Conservation (phyloP, 2,888 invertebrate species). For the Odontocerum albicorne region DNA sequence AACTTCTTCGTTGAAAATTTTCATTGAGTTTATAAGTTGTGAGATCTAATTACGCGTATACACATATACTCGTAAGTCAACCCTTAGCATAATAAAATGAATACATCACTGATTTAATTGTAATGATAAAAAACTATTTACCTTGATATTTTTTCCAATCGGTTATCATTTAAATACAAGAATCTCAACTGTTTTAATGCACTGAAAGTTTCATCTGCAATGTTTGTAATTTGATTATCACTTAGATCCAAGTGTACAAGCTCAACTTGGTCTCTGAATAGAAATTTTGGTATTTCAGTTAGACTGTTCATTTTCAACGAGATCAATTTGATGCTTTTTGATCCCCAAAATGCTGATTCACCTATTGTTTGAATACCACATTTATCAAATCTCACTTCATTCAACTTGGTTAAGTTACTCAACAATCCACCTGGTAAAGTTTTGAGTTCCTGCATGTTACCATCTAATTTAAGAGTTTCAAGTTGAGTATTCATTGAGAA, state of each 20-base stretch:
- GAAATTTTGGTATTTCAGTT: slow-evolving; percentile 56
- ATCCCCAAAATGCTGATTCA: slow-evolving; percentile 63
- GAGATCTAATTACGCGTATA: too few relatives aligned
- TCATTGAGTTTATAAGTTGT: too few relatives aligned
- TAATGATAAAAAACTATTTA: slow-evolving; percentile 45
- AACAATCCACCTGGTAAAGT: slow-evolving; percentile 62
- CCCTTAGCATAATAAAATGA: too few relatives aligned
- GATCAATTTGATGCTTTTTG: slow-evolving; percentile 59
- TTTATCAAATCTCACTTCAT: slow-evolving; percentile 58
- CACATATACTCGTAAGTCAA: too few relatives aligned
- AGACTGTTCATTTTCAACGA: slow-evolving; percentile 63
- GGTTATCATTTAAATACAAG: slow-evolving; percentile 68
- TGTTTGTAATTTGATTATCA: slow-evolving; percentile 60
- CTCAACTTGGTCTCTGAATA: slow-evolving; percentile 65
- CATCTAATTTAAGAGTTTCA: slow-evolving; percentile 55
- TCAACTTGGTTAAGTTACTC: slow-evolving; percentile 59
- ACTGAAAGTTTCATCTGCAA: slow-evolving; percentile 63
- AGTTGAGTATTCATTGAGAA: slow-evolving; percentile 60
- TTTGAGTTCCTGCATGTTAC: slow-evolving; percentile 60
- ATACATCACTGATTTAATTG: not conserved
- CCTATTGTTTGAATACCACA: slow-evolving; percentile 62
- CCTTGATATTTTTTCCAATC: slow-evolving; percentile 59
- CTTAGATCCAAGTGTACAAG: slow-evolving; percentile 66
- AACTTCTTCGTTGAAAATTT: too few relatives aligned
- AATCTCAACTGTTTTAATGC: slow-evolving; percentile 57